Base-by-base conservation (phyloP, 2,797 vertebrate species). In the Eulemur mongoz region DNA sequence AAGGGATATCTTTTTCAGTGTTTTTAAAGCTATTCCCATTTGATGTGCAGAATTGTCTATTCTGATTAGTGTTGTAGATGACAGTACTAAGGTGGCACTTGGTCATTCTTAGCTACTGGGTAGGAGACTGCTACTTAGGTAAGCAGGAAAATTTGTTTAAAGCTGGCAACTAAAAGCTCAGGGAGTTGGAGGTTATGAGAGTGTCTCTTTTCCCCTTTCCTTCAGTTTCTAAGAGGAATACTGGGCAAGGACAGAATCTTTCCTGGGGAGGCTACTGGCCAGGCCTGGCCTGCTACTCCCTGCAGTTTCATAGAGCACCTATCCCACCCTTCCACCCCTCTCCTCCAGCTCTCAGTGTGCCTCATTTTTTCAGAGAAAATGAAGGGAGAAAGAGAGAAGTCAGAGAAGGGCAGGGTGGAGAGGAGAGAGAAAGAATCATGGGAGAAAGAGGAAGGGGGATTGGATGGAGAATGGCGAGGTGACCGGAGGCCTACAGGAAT, bases 1-100 rank as follows among this genome's bases (percentile, higher is more conserved):
- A 83, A 89, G n/a, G 75, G 59, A 78, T 73, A 78, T 65, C 17
- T 73, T 96, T 93, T 91, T 57, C 73, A 45, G 0, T 35, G 11
- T 86, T 96, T 96, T 94, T 86, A 67, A 32, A 83, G 43, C 30
- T 70, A 50, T 75, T 90, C 30, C 50, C 54, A 63, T 59, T 65
- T 83, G 25, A 63, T 75, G 25, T 79, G 11, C 72, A 94, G n/a
- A 61, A 25, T 22, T 40, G 38, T 70, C 38, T 81, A 54, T 65
- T 76, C 89, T 78, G 43, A 61, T 59, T 40, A 50, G 48, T 67
- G 35, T 40, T 48, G 25, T 57, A 30, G 45, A 70, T 45, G 52
- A 54, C 14, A 65, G 38, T 43, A 72, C 22, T 50, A 25, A 87
- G 22, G 73, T 65, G 30, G n/a, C 52, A 54, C 27, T 52, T 65